Evolutionary conservation across 2,113 vertebrate genomes (phyloP).

Genomic region (Hydrolagus affinis): DNA sequence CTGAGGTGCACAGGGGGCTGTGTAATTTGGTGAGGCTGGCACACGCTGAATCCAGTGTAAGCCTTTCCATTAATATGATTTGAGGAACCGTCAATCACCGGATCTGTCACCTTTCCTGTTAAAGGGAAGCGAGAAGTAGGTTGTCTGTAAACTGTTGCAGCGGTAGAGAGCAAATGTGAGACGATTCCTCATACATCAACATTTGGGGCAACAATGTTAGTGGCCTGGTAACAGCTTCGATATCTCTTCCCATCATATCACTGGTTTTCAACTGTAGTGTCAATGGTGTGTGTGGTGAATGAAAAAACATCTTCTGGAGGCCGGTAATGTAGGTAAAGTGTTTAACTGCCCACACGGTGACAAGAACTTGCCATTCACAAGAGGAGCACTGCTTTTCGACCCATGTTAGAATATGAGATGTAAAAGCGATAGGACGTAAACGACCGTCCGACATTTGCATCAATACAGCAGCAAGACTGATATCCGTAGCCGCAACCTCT

Average conservation of each 20-base stretch:
- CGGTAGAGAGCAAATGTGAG: background rate
- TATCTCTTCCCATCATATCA: background rate
- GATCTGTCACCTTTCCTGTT: background rate
- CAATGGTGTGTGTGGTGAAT: background rate
- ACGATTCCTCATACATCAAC: background rate
- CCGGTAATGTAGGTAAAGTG: background rate
- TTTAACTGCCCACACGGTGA: background rate
- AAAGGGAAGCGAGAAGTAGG: background rate
- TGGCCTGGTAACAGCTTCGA: background rate
- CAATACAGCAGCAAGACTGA: background rate
- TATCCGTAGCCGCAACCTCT: background rate
- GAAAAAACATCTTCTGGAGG: background rate
- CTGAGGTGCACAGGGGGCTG: too few relatives aligned
- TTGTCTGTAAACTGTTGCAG: background rate
- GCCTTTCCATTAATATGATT: background rate
- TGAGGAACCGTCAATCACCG: background rate
- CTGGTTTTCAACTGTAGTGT: background rate
- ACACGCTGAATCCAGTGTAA: background rate
- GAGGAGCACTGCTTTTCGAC: background rate
- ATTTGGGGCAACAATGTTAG: background rate
- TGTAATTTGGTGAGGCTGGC: too few relatives aligned
- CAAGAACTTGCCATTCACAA: background rate
- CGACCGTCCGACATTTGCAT: background rate
- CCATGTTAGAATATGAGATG: background rate
- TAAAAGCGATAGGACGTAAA: background rate